Evolutionary conservation across 2,888 invertebrate species (phyloP), one percentile per base, ranked within the genome.

Genomic region (Sinotaia quadrata): DNA sequence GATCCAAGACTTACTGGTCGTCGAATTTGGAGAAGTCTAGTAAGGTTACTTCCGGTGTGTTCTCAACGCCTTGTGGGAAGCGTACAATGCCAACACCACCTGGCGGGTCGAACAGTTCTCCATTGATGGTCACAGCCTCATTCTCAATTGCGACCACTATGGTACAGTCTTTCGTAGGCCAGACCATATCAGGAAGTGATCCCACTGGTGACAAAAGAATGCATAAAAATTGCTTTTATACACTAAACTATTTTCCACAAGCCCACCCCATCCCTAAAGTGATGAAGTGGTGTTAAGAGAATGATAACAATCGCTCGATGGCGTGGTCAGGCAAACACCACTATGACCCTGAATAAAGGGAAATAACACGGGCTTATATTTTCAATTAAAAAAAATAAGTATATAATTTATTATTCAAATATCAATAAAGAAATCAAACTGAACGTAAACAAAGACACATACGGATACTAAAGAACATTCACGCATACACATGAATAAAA

Each of bases 51-150:
- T 33, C 10, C 2, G 60, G 59, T 2, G 41, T 21, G 10, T 37
- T 49, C n/a, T 37, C 24, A 12, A 74, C 60, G 24, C 71, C 70
- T n/a, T 68, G 15, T 2, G 69, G 66, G 47, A 69, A 75, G 24
- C 58, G 41, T 18, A 76, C 67, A 41, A 76, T 71, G 44, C 51
- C 68, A n/a, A 76, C 69, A 24, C 63, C 68, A 1, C 76, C 76
- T 31, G 69, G 62, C 0, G 74, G 76, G 33, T 76, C 74, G 2
- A 37, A 37, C n/a, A 71, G 37, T 31, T 21, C 1, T 7, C 51
- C 24, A 1, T 59, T 34, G 12, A 61, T 41, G 29, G 37, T 37
- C 12, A 57, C 65, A 7, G 69, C 69, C 21, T 66, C 54, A 12
- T 67, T 71, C 27, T 74, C 74, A 21, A 68, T 66, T n/a, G 67